phyloP scores from a whole-genome alignment of 2,888 invertebrate genomes.

The Mythimna pallens region DNA sequence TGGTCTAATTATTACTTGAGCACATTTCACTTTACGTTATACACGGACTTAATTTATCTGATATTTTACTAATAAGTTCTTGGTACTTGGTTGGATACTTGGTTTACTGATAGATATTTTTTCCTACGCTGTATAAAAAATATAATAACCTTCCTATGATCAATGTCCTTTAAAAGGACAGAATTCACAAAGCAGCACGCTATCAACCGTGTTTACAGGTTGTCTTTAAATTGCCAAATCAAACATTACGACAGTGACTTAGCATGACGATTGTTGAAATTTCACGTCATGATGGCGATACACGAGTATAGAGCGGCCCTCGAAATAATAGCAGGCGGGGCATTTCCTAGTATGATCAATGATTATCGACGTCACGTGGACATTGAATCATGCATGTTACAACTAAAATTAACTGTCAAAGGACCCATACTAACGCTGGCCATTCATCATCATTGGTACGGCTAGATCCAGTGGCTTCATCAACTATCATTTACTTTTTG shows the following conservation, averaged over 20 bases:
- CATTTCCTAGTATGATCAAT: conserved; percentile 35
- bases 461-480: too few relatives aligned
- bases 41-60: background rate
- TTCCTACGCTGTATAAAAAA: background rate
- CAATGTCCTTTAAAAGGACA: conserved; percentile 2
- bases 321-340: conserved; percentile 12
- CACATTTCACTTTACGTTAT: background rate
- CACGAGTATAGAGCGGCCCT: conserved; percentile 10
- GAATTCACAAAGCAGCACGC: conserved; percentile 1
- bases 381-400: conserved; percentile 8
- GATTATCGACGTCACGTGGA: conserved; percentile 11
- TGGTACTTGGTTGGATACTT: too few relatives aligned
- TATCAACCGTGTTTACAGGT: conserved; percentile 6
- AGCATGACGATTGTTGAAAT: conserved; percentile 39
- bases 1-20: conserved; percentile 17
- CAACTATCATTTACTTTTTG: background rate
- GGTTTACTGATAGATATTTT: background rate
- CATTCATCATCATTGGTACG: too few relatives aligned
- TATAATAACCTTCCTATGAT: background rate
- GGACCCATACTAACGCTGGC: background rate
- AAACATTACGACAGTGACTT: conserved; percentile 35
- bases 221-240: conserved; percentile 28
- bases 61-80: background rate
- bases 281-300: conserved; percentile 46
- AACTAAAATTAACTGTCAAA: background rate